A percentile compares a stretch with the other conserved stretches of the same genome.
These are phyloP conservation scores for Odontocolon sp. DNA, from an alignment of 2,888 invertebrate species.

Conservation along the genomic window DNA sequence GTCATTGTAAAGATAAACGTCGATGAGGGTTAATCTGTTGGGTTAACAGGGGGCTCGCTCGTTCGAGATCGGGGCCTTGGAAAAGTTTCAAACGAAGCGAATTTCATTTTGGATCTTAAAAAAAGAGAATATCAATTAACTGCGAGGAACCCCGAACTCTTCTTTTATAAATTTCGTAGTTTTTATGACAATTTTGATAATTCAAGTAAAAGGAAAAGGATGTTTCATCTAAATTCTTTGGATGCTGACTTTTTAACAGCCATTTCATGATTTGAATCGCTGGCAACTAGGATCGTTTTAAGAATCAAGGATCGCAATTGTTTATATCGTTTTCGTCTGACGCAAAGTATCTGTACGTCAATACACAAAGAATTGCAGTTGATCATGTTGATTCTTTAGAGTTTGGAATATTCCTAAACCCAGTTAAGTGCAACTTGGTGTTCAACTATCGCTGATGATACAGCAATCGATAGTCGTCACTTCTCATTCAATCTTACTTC, in stretches of 20 bases:
- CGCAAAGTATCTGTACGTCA: background rate
- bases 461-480: constrained; percentile 35
- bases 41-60: constrained; percentile 49
- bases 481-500: constrained; percentile 7
- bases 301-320: too few species aligned
- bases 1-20: constrained; percentile 26
- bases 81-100: constrained; percentile 30
- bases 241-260: too few species aligned
- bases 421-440: constrained; percentile 1
- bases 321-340: background rate
- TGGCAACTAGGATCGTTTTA: too few species aligned
- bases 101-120: constrained; percentile 3
- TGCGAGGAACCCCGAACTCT: background rate
- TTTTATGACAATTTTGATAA: background rate
- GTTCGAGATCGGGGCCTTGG: constrained; percentile 3
- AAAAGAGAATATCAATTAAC: background rate
- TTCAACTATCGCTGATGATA: background rate
- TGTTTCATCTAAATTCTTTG: too few species aligned
- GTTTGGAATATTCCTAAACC: constrained; percentile 52
- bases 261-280: too few species aligned
- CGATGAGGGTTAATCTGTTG: constrained; percentile 54
- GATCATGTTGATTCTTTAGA: too few species aligned
- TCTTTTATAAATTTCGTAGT: background rate
- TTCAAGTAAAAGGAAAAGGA: too few species aligned
- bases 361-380: constrained; percentile 9